These are phyloP conservation scores for Oreochromis spilurus DNA, from an alignment of 2,113 vertebrate genomes.

Conservation along the genomic window DNA sequence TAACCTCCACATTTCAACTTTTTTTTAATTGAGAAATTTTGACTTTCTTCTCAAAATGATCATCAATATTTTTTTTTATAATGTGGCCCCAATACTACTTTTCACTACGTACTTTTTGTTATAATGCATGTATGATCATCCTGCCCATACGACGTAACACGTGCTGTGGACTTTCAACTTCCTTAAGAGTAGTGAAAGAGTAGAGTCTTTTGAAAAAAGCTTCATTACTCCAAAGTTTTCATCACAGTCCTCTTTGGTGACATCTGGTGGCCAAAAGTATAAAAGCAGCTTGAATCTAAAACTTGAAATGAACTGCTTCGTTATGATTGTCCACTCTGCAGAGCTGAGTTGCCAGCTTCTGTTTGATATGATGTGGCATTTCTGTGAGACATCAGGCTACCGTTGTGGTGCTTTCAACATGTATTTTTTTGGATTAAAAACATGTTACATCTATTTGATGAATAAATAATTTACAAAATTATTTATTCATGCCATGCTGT, in stretches of 20 bases:
- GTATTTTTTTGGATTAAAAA: background rate
- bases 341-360: background rate
- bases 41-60: background rate
- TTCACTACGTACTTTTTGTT: background rate
- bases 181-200: background rate
- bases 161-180: background rate
- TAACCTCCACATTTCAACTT: fast-evolving
- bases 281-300: background rate
- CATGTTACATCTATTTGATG: background rate
- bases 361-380: background rate
- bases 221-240: background rate
- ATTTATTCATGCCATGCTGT: background rate
- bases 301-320: background rate
- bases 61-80: background rate
- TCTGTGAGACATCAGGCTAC: background rate
- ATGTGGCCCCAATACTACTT: background rate
- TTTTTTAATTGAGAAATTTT: background rate
- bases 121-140: background rate
- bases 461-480: background rate
- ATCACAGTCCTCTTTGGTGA: background rate
- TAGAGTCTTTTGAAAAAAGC: fast-evolving
- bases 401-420: fast-evolving
- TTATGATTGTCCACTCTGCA: background rate
- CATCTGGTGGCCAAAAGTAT: background rate
- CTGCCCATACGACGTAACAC: background rate